Evolutionary conservation across 2,113 vertebrate species (phyloP), one percentile per base, ranked within the genome.

Genomic region (Progne subis): DNA sequence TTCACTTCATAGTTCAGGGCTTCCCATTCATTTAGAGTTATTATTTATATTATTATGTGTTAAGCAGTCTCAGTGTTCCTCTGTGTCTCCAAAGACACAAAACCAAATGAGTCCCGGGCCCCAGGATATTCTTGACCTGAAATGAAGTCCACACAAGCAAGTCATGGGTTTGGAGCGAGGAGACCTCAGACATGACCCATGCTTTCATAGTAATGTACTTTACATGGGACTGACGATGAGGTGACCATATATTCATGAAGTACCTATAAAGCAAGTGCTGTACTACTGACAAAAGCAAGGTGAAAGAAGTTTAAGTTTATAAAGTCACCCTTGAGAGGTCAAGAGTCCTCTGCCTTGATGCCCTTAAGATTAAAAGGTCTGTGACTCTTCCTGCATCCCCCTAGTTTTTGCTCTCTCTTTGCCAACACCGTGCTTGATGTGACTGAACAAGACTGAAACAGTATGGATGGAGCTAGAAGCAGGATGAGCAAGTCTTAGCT

Each of bases 1-100:
- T 93, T 92, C 3, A 55, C 88, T 94, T 79, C 16, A 5, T 77
- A 71, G 72, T 81, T 93, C 90, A 94, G 75, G 55, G 37, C 41
- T 95, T 94, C 86, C 80, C 50, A 49, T 90, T 92, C 49, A 37
- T 94, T 95, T 90, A 68, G 68, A 37, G 18, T 68, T 88, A 78
- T 83, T 88, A 78, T 96, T 68, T 92, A 70, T 88, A 95, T 94
- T 92, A 88, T 90, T 90, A 81, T 41, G 80, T 84, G 72, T 68
- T 93, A 95, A 93, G 72, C 37, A 82, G 57, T 57, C 41, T 94
- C 86, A 60, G 47, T 29, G 31, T 84, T 60, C 72, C 72, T 79
- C 47, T 88, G 21, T 65, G 72, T 93, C 91, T 82, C 79, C 59
- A 55, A 64, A 68, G 79, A 70, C 31, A 29, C 0, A 6, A 92